Evolutionary conservation across 1,140 invertebrate species (phyloP).

Genomic region (Hesperophylax magnus): DNA sequence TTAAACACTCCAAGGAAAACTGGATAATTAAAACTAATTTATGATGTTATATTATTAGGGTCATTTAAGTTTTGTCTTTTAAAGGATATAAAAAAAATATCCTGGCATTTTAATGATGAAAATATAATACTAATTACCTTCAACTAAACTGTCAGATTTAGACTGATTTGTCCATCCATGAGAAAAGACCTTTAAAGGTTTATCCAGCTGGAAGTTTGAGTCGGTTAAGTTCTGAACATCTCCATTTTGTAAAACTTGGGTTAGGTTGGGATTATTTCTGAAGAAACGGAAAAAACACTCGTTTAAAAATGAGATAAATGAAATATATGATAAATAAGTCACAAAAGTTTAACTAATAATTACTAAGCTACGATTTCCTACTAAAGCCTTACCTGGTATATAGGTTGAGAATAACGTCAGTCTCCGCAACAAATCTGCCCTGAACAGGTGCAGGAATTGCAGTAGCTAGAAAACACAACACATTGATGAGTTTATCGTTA

Average conservation of each 20-base stretch:
- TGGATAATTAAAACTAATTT: no score
- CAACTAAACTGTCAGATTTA: no score
- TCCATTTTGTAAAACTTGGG: slow-evolving; percentile 33
- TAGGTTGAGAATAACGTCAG: slow-evolving; percentile 43
- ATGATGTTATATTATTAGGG: no score
- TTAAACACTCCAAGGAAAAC: no score
- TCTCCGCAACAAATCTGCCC: slow-evolving; percentile 33
- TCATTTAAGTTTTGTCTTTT: no score
- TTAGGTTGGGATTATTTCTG: slow-evolving; percentile 34
- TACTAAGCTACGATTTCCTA: not conserved
- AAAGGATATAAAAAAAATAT: no score
- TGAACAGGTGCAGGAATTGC: no score
- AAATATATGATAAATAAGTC: not conserved
- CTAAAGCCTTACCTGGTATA: slow-evolving; percentile 38
- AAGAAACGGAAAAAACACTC: not conserved
- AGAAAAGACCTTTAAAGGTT: slow-evolving; percentile 44
- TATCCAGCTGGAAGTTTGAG: slow-evolving; percentile 35
- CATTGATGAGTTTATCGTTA: no score
- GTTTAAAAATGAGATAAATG: not conserved
- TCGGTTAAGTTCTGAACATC: not conserved
- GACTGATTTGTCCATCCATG: slow-evolving; percentile 37
- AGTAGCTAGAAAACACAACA: no score
- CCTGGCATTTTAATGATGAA: no score
- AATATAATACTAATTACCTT: no score
- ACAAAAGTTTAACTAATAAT: not conserved